A percentile compares a stretch with the other conserved stretches of the same genome.
These are phyloP conservation scores for Saccostrea cuccullata DNA, from an alignment of 1,140 invertebrate genomes.

Conservation along the genomic window DNA sequence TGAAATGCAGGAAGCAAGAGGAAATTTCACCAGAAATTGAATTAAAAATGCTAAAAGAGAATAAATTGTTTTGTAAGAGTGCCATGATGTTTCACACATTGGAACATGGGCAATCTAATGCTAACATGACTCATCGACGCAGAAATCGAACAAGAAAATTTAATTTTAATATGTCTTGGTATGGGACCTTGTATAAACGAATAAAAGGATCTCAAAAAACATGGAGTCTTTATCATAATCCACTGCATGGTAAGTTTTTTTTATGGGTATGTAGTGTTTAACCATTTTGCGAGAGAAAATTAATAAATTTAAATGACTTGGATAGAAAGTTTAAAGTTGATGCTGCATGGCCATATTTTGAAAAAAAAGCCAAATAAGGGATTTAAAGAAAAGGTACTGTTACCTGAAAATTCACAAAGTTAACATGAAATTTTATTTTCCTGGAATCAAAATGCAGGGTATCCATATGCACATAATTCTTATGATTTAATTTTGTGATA, in stretches of 20 bases:
- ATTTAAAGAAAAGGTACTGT: too few species aligned
- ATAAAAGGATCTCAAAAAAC: conserved; percentile 56
- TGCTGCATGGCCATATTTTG: too few species aligned
- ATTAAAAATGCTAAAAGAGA: conserved; percentile 37
- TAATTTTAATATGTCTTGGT: conserved; percentile 61
- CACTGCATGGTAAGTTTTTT: conserved; percentile 56
- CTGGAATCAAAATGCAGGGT: too few species aligned
- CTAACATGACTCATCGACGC: conserved; percentile 29
- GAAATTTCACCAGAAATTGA: not conserved
- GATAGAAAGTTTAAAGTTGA: not conserved
- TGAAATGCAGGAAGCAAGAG: not conserved
- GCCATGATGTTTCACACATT: conserved; percentile 15
- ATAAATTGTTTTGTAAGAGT: conserved; percentile 15
- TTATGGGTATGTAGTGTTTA: not conserved
- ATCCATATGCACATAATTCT: too few species aligned
- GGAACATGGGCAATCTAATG: conserved; percentile 2
- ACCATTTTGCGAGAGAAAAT: not conserved
- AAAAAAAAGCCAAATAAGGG: too few species aligned
- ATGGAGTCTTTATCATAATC: conserved; percentile 60
- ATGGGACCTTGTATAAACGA: conserved; percentile 56
- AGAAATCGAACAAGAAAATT: conserved; percentile 57
- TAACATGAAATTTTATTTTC: too few species aligned
- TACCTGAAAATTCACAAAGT: too few species aligned
- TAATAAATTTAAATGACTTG: not conserved
- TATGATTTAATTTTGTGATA: too few species aligned